Evolutionary conservation across 2,797 vertebrate species (phyloP), one percentile per base, ranked within the genome.

Genomic region (Euphonia xanthogaster): DNA sequence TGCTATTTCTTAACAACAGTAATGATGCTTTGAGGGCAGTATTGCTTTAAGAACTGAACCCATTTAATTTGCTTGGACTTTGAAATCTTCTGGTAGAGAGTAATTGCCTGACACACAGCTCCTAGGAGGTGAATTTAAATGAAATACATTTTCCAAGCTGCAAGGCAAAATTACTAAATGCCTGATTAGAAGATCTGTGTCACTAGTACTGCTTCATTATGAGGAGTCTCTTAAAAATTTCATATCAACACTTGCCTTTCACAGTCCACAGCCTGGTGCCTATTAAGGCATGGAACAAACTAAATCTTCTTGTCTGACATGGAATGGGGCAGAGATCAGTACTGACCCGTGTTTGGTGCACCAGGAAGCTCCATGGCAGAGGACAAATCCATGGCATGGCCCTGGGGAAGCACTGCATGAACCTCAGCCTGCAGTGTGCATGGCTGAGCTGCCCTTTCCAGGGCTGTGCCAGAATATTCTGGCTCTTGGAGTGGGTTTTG

Each of bases 111-210:
- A 97, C 95, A 96, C 65, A 88, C 82, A 97, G 96, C 86, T 98
- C 91, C 96, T 97, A 97, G 96, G 90, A 97, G 92, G 97, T 50
- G 55, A 98, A 97, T 95, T 97, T 97, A 98, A 98, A 98, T 98
- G 96, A 98, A 98, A 98, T 96, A 94, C 86, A 88, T 97, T 97
- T 98, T 97, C 97, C 53, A 95, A 97, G 96, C 93, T 6, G 68
- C 91, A 97, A 96, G 97, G 93, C 95, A 97, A 98, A 97, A 97
- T 97, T 97, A 97, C 96, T 98, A 97, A 98, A 97, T 97, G 96
- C 94, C 96, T 98, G 97, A 98, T 98, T 97, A 97, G 96, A 98
- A 97, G 94, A 94, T 97, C 88, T 95, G 54, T 97, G 96, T 97
- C 96, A 88, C 94, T 94, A 88, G 90, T 50, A 87, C 87, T 75